phyloP scores from a whole-genome alignment of 1,140 invertebrate genomes.

The Bombyx mori region DNA sequence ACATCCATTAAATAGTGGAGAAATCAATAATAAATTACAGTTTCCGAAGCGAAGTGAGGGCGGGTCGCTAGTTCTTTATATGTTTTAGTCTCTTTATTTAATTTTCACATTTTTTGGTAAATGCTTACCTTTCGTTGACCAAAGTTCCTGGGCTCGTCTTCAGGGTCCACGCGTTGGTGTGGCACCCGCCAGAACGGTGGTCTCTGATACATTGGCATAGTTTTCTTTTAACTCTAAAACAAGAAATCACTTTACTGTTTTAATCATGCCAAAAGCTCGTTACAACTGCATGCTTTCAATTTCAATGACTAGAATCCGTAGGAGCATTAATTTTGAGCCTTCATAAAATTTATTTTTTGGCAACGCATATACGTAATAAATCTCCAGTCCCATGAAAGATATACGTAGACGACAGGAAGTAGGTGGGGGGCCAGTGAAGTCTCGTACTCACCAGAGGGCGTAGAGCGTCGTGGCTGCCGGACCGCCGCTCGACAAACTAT shows the following conservation, averaged over 20 bases:
- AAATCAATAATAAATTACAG: too few relatives aligned
- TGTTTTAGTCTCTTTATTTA: too few relatives aligned
- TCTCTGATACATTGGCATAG: conserved; percentile 81
- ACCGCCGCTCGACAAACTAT: conserved; percentile 24
- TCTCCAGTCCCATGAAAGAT: conserved; percentile 29
- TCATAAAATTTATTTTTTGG: conserved; percentile 18
- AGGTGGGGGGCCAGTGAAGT: conserved; percentile 7
- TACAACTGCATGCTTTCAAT: too few relatives aligned
- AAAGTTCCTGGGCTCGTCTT: conserved; percentile 38
- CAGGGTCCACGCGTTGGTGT: conserved; percentile 63
- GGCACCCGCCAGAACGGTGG: conserved; percentile 75
- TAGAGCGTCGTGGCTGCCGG: conserved; percentile 25
- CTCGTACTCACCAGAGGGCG: conserved; percentile 55
- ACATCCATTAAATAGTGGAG: too few relatives aligned
- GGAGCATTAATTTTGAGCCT: too few relatives aligned
- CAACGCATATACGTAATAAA: conserved; percentile 35
- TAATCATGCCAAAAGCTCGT: too few relatives aligned
- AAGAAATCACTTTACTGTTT: not conserved
- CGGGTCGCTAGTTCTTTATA: too few relatives aligned
- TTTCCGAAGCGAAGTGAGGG: too few relatives aligned
- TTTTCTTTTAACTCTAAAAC: conserved; percentile 1
- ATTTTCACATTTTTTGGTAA: too few relatives aligned
- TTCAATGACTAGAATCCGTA: too few relatives aligned
- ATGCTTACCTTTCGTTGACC: conserved; percentile 12
- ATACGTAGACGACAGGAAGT: conserved; percentile 16